Conservation (phyloP, 2,797 vertebrate genomes). For the Anas flavirostris region DNA sequence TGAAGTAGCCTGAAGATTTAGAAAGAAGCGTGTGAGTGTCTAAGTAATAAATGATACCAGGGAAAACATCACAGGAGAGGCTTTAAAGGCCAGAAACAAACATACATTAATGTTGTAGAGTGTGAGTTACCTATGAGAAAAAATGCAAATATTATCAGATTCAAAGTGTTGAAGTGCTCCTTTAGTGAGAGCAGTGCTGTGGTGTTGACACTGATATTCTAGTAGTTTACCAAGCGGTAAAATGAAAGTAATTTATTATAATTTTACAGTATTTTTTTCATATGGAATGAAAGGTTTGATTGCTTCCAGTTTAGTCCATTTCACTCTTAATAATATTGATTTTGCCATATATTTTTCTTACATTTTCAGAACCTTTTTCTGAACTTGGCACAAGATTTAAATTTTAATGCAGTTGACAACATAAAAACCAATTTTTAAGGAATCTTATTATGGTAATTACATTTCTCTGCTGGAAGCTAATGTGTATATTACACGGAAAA, state of each 20-base stretch:
- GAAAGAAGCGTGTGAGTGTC: background rate
- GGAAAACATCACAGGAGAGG: background rate
- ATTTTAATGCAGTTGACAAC: slow-evolving; percentile 55
- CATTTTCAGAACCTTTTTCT: slow-evolving; percentile 41
- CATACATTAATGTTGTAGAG: background rate
- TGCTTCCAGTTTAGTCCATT: slow-evolving; percentile 46
- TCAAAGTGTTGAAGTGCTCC: background rate
- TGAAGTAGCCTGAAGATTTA: background rate
- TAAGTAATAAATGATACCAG: background rate
- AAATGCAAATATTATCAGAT: background rate
- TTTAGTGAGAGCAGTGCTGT: background rate
- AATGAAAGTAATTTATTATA: slow-evolving; percentile 54
- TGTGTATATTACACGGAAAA: slow-evolving; percentile 11
- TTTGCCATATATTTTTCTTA: slow-evolving; percentile 54
- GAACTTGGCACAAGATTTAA: slow-evolving; percentile 61
- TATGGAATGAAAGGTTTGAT: slow-evolving; percentile 35
- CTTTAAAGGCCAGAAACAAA: background rate
- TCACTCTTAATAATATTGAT: slow-evolving; percentile 67
- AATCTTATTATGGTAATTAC: slow-evolving; percentile 65
- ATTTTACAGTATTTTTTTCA: slow-evolving; percentile 38
- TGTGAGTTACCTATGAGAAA: background rate
- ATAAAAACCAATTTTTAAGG: slow-evolving; percentile 60
- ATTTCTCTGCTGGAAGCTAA: slow-evolving; percentile 52
- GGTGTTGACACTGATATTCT: background rate
- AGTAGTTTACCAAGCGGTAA: slow-evolving; percentile 47